These are phyloP conservation scores for Drosophila murphyi DNA, from an alignment of 1,140 invertebrate genomes.

Conservation along the genomic window DNA sequence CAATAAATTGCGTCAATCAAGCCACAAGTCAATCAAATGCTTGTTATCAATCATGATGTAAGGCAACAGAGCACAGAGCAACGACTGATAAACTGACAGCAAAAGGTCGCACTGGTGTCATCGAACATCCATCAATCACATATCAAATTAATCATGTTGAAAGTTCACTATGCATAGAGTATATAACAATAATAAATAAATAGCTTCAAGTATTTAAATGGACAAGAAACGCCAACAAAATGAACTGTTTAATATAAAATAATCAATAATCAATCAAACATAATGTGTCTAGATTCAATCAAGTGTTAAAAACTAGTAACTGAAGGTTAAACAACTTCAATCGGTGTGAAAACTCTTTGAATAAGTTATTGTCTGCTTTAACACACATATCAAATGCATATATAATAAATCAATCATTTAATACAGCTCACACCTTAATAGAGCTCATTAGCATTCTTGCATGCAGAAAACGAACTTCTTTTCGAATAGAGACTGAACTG, in stretches of 20 bases:
- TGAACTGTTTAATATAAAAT: not conserved
- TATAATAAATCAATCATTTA: constrained; percentile 43
- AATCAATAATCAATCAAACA: no score
- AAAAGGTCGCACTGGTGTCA: no score
- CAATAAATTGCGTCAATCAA: not conserved
- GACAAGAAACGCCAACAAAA: no score
- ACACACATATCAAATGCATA: not conserved
- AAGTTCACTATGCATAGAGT: no score
- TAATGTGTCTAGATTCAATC: no score
- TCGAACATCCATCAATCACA: not conserved
- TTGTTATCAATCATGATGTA: constrained; percentile 26
- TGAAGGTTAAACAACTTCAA: not conserved
- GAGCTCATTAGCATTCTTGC: constrained; percentile 59
- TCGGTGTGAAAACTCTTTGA: not conserved
- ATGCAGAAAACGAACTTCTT: not conserved
- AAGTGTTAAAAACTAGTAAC: no score
- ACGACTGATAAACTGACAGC: no score
- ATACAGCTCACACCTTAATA: constrained; percentile 33
- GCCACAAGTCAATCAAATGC: constrained; percentile 19
- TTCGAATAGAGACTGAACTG: not conserved
- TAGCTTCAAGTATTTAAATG: no score
- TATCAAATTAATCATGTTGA: not conserved
- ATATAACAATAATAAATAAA: no score
- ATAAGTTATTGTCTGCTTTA: no score
- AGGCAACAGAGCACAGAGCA: not conserved